Evolutionary conservation across 2,888 invertebrate genomes (phyloP).

Genomic region (Acronicta alni): DNA sequence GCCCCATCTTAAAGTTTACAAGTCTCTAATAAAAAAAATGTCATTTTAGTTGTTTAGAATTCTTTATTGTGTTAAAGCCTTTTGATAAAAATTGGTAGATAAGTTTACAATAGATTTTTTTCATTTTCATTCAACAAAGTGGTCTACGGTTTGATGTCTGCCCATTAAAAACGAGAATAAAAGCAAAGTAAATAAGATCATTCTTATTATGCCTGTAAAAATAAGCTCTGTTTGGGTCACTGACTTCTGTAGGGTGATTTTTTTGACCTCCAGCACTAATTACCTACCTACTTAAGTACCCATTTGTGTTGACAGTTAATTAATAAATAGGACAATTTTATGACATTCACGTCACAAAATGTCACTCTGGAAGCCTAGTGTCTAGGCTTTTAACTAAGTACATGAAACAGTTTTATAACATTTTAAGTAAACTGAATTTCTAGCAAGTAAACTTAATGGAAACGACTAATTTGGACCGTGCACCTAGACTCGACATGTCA

Average conservation of each 20-base stretch:
- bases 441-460: too few relatives aligned
- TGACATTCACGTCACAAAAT: too few relatives aligned
- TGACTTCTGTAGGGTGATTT: conserved; percentile 1
- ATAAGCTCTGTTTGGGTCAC: not conserved
- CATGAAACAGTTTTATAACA: too few relatives aligned
- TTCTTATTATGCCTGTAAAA: conserved; percentile 7
- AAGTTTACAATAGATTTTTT: conserved; percentile 21
- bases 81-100: not conserved
- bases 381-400: too few relatives aligned
- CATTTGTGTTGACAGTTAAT: not conserved
- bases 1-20: conserved; percentile 38
- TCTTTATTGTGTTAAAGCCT: conserved; percentile 3
- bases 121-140: conserved; percentile 28
- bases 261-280: not conserved
- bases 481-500: too few relatives aligned
- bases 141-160: conserved; percentile 15
- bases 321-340: not conserved
- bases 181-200: conserved; percentile 12
- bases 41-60: conserved; percentile 34
- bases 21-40: conserved; percentile 37
- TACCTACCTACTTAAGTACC: too few relatives aligned
- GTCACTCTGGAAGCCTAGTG: too few relatives aligned
- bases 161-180: conserved; percentile 8
- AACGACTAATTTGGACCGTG: too few relatives aligned
- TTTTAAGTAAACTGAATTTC: too few relatives aligned